A percentile compares a stretch with the other conserved stretches of the same genome.
Evolutionary conservation across 2,888 invertebrate species (phyloP).

Genomic region (Xestia rhomboidea): DNA sequence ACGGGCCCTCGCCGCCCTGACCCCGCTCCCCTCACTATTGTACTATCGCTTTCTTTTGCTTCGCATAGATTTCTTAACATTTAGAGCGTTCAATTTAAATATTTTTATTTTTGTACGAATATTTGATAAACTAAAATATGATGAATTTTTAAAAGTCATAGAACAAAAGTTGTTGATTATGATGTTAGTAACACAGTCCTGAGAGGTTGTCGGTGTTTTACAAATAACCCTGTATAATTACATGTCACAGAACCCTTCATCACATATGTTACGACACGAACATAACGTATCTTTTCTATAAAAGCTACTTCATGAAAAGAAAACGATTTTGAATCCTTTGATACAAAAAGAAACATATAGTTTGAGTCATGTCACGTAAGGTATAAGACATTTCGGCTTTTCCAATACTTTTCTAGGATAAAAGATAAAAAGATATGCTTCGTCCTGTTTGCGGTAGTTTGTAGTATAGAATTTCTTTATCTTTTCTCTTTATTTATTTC

Average conservation of each 20-base stretch:
- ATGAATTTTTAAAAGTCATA: too few species aligned
- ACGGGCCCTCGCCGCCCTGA: too few species aligned
- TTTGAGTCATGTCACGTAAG: constrained; percentile 57
- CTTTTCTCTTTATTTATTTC: constrained; percentile 16
- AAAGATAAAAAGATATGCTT: constrained; percentile 42
- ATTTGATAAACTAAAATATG: too few species aligned
- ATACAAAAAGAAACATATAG: constrained; percentile 42
- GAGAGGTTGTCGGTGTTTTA: too few species aligned
- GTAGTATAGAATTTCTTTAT: constrained; percentile 30
- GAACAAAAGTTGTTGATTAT: too few species aligned
- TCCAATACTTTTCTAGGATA: constrained; percentile 56
- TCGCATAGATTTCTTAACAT: too few species aligned
- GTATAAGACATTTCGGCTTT: constrained; percentile 52
- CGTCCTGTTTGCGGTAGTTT: constrained; percentile 42
- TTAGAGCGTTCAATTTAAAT: too few species aligned
- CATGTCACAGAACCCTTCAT: neutral
- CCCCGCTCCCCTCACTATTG: too few species aligned
- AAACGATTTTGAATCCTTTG: constrained; percentile 58
- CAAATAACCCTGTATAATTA: too few species aligned
- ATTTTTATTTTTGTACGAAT: too few species aligned
- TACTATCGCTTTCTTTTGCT: too few species aligned
- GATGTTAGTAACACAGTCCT: too few species aligned
- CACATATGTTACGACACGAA: neutral
- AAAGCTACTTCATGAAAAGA: constrained; percentile 18
- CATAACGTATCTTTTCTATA: constrained; percentile 17